phyloP scores from a whole-genome alignment of 2,113 vertebrate genomes.

The Oreocharis arfaki region DNA sequence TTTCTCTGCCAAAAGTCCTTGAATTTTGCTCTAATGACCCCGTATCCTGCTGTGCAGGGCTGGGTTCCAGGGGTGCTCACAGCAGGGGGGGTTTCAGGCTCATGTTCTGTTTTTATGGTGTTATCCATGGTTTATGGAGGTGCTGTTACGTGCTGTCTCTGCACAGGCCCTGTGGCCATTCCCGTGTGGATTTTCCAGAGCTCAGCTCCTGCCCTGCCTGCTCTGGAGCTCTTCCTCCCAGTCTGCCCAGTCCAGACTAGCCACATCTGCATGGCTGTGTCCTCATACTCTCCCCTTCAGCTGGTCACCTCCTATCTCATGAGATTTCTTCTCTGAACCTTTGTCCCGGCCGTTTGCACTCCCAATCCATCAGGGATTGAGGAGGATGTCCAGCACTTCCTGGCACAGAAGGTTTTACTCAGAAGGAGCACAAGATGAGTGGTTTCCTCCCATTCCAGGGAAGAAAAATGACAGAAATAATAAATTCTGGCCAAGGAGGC shows the following conservation, averaged over 20 bases:
- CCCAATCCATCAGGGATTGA: neutral
- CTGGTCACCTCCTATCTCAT: neutral
- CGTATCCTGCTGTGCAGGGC: neutral
- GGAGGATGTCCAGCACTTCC: neutral
- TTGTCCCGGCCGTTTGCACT: neutral
- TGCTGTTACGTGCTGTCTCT: accelerated
- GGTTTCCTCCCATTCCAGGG: neutral
- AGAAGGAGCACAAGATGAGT: neutral
- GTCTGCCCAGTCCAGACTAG: neutral
- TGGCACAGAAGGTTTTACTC: neutral
- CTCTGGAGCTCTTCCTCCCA: neutral
- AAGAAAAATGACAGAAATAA: neutral
- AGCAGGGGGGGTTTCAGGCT: neutral
- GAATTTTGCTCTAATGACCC: neutral
- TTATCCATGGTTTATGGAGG: neutral
- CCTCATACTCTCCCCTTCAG: neutral
- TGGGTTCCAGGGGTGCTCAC: neutral
- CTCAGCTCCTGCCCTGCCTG: neutral
- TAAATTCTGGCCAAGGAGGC: neutral
- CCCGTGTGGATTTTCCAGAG: neutral
- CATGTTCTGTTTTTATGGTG: neutral
- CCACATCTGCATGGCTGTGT: neutral
- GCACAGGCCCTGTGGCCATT: neutral
- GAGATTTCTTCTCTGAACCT: neutral
- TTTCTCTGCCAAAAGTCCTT: neutral